A percentile compares a stretch with the other conserved stretches of the same genome.
These are phyloP conservation scores for Ptilodon capucinus DNA, from an alignment of 2,888 invertebrate species.

Conservation along the genomic window DNA sequence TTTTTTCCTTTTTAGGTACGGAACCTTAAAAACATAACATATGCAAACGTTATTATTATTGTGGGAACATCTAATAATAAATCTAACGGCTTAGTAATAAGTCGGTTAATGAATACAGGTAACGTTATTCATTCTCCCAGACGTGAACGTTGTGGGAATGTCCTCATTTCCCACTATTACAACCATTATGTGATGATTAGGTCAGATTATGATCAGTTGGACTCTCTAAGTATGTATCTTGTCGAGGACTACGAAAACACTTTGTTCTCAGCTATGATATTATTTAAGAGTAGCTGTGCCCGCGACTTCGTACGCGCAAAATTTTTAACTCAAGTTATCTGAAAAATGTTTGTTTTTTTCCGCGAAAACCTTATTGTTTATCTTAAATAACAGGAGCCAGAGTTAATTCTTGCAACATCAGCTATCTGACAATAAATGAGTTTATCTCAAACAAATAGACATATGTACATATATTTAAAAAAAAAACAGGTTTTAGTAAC, in stretches of 20 bases:
- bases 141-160: constrained; percentile 4
- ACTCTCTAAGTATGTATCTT: background rate
- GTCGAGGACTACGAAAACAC: background rate
- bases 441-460: too few species aligned
- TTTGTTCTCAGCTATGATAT: too few species aligned
- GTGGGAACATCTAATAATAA: background rate
- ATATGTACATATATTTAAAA: too few species aligned
- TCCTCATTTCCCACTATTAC: constrained; percentile 3
- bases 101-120: background rate
- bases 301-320: too few species aligned
- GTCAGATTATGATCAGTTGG: background rate
- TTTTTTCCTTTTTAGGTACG: background rate
- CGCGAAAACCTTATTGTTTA: too few species aligned
- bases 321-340: too few species aligned
- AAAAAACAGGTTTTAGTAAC: too few species aligned
- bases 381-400: too few species aligned
- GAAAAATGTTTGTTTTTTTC: too few species aligned
- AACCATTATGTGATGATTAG: background rate
- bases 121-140: constrained; percentile 7
- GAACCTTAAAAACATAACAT: background rate
- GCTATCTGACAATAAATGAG: too few species aligned
- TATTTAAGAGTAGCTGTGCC: too few species aligned
- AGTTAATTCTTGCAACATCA: too few species aligned
- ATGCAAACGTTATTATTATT: background rate
- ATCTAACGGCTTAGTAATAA: background rate